Percentiles rank a stretch among this genome's conserved stretches.
phyloP scores from a whole-genome alignment of 1,140 invertebrate genomes.

The Caerostris extrusa region DNA sequence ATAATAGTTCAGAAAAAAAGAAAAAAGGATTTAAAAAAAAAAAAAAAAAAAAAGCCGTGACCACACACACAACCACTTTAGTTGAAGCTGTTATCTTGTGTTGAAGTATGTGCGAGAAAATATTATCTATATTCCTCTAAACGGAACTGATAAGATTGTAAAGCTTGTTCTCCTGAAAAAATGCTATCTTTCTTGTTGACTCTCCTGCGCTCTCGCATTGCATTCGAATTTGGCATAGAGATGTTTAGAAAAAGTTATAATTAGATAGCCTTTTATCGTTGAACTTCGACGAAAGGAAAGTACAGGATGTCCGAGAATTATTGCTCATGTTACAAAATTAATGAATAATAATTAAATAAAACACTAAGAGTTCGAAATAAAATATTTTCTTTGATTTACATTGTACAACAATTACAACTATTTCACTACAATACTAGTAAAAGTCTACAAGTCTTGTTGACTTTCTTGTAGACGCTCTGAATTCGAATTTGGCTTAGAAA shows the following conservation, averaged over 20 bases:
- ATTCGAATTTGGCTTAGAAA: neutral
- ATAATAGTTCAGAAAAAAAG: neutral
- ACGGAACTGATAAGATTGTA: constrained; percentile 64
- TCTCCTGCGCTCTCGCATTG: constrained; percentile 28
- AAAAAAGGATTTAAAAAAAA: neutral
- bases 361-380: no score
- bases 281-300: no score
- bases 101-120: constrained; percentile 77
- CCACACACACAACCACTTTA: constrained; percentile 37
- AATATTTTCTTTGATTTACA: no score
- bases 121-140: constrained; percentile 70
- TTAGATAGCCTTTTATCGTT: no score
- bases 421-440: no score
- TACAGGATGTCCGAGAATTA: no score
- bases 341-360: no score
- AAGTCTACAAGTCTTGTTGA: constrained; percentile 26
- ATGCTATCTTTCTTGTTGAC: constrained; percentile 63
- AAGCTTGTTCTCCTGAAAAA: constrained; percentile 47
- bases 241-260: neutral
- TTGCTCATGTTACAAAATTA: no score
- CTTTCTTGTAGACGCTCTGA: constrained; percentile 36
- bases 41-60: neutral
- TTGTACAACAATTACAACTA: no score
- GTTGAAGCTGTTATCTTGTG: constrained; percentile 51
- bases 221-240: neutral